Evolutionary conservation across 2,888 invertebrate species (phyloP), one percentile per base, ranked within the genome.

Genomic region (Anaspis maculata): DNA sequence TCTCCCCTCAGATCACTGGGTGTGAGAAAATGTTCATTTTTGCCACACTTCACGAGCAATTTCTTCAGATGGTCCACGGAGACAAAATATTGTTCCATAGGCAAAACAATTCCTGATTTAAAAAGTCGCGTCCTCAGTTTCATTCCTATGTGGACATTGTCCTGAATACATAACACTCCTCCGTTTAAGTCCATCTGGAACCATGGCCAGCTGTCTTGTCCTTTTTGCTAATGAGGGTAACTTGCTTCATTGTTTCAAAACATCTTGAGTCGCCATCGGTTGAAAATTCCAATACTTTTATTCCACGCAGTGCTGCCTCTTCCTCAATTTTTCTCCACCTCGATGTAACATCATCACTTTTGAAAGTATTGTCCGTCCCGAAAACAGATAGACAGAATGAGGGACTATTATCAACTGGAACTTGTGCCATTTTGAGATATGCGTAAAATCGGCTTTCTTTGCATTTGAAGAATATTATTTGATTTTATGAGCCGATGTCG

Each of bases 391-490:
- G 29, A 28, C 40, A 44, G 36, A 42, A 44, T n/a, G 40, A 13
- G 9, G 42, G 39, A 6, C 29, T 25, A 19, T 29, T 29, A 7
- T 32, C 23, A 6, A 27, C 25, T 15, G 37, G 19, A 2, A 34
- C 19, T 32, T 44, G 41, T n/a, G 44, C 39, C 42, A 44, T 46
- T 13, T 32, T 23, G 3, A 37, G 34, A 29, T 46, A 40, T 6
- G 40, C 44, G 29, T 44, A n/a, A n/a, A 37, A 10, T 42, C 30
- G 7, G 40, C 27, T 16, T 19, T 34, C 10, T 13, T 15, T 29
- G 5, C 19, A 6, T 19, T 9, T 19, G 9, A 19, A 9, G 9
- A 19, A 19, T 19, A 19, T 19, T 19, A 13, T 27, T 26, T n/a
- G n/a, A n/a, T n/a, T n/a, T n/a, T n/a, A n/a, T n/a, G n/a, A n/a